Evolutionary conservation across 1,140 invertebrate species (phyloP).

Genomic region (Bacillus rossius): DNA sequence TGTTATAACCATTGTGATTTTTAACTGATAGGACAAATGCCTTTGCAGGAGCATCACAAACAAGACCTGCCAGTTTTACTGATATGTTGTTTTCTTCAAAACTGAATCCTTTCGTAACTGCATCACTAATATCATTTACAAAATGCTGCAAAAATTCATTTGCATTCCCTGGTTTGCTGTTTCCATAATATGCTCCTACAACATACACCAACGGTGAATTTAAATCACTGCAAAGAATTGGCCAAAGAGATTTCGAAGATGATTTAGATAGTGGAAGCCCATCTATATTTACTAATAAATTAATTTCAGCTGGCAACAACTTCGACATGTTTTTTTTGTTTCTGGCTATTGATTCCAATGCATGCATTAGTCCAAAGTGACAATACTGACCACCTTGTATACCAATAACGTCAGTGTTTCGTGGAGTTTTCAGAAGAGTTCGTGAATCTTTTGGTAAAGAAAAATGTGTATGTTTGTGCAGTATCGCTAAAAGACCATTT

Average conservation of each 20-base stretch:
- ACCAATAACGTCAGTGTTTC: too few species aligned
- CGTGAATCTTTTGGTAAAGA: too few species aligned
- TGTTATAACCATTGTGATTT: constrained; percentile 27
- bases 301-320: too few species aligned
- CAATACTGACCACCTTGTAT: too few species aligned
- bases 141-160: constrained; percentile 31
- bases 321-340: too few species aligned
- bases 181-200: constrained; percentile 17
- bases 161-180: constrained; percentile 28
- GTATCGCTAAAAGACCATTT: too few species aligned
- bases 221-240: constrained; percentile 26
- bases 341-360: too few species aligned
- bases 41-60: constrained; percentile 34
- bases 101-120: constrained; percentile 21
- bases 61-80: constrained; percentile 24
- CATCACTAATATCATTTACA: constrained; percentile 25
- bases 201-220: constrained; percentile 26
- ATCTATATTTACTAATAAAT: constrained; percentile 15
- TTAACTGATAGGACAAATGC: constrained; percentile 30
- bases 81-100: constrained; percentile 19
- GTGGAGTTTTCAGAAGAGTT: too few species aligned
- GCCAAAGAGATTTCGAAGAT: constrained; percentile 24
- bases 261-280: constrained; percentile 24
- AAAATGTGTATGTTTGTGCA: too few species aligned
- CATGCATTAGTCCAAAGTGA: too few species aligned